phyloP scores from a whole-genome alignment of 1,140 invertebrate species.

The Pseudoatta argentina region DNA sequence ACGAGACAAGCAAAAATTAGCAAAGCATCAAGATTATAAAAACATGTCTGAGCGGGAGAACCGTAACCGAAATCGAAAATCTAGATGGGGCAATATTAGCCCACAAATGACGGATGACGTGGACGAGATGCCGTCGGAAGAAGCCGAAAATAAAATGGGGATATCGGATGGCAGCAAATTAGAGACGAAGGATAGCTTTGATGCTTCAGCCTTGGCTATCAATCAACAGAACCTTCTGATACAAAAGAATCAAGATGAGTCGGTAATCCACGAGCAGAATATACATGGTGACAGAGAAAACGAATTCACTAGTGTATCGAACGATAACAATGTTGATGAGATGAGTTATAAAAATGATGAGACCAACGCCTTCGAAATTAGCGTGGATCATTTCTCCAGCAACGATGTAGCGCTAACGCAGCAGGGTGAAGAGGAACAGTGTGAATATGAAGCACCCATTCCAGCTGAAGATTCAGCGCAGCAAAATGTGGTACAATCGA shows the following conservation, averaged over 20 bases:
- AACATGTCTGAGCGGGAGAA: conserved; percentile 76
- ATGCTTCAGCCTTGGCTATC: background rate
- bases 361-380: conserved; percentile 36
- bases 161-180: background rate
- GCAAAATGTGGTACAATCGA: conserved; percentile 51
- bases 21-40: conserved; percentile 68
- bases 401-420: conserved; percentile 40
- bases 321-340: background rate
- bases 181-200: conserved; percentile 17
- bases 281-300: conserved; percentile 20
- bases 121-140: conserved; percentile 54
- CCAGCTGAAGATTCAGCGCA: conserved; percentile 59
- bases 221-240: conserved; percentile 17
- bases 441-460: conserved; percentile 57
- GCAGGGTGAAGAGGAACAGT: conserved; percentile 45
- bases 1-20: conserved; percentile 66
- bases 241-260: conserved; percentile 28
- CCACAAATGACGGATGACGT: conserved; percentile 77
- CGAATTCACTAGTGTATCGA: conserved; percentile 28
- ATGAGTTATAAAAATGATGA: conserved; percentile 31
- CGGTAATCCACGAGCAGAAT: conserved; percentile 27
- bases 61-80: conserved; percentile 82
- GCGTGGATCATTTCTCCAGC: conserved; percentile 21
- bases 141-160: conserved; percentile 35
- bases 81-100: conserved; percentile 85